phyloP scores from a whole-genome alignment of 2,113 vertebrate species.

The Tragelaphus scriptus region DNA sequence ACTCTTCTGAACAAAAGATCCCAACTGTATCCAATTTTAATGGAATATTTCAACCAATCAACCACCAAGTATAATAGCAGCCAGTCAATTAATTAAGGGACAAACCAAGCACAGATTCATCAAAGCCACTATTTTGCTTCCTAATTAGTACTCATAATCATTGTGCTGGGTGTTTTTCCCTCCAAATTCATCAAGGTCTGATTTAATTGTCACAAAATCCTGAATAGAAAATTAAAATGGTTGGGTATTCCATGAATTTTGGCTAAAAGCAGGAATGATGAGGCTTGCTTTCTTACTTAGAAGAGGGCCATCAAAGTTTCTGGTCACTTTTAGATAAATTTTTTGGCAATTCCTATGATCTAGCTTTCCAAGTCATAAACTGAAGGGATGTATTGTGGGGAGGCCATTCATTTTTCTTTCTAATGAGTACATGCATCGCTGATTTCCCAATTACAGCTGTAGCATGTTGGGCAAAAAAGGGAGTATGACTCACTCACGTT shows the following conservation, averaged over 20 bases:
- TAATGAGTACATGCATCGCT: not conserved
- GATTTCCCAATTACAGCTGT: not conserved
- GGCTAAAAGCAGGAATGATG: slow-evolving; percentile 41
- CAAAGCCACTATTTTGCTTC: slow-evolving; percentile 70
- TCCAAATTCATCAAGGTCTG: slow-evolving; percentile 71
- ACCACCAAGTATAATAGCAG: slow-evolving; percentile 49
- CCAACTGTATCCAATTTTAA: not conserved
- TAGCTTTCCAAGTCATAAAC: not conserved
- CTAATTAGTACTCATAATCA: slow-evolving; percentile 72
- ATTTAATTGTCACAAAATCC: slow-evolving; percentile 73
- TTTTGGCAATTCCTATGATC: slow-evolving; percentile 50
- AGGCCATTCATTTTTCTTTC: not conserved
- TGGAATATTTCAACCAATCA: slow-evolving; percentile 44
- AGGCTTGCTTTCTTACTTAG: slow-evolving; percentile 49
- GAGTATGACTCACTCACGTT: not conserved
- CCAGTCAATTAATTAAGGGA: slow-evolving; percentile 68
- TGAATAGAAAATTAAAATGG: slow-evolving; percentile 67
- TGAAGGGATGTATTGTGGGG: not conserved
- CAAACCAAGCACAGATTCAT: slow-evolving; percentile 65
- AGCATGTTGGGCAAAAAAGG: not conserved
- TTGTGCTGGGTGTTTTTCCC: slow-evolving; percentile 43
- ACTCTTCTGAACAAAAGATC: not conserved
- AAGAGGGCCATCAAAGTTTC: slow-evolving; percentile 63
- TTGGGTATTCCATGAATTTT: slow-evolving; percentile 14
- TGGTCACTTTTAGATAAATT: slow-evolving; percentile 66